A percentile compares a stretch with the other conserved stretches of the same genome.
phyloP scores from a whole-genome alignment of 1,140 invertebrate species.

The Chymomyza costata region DNA sequence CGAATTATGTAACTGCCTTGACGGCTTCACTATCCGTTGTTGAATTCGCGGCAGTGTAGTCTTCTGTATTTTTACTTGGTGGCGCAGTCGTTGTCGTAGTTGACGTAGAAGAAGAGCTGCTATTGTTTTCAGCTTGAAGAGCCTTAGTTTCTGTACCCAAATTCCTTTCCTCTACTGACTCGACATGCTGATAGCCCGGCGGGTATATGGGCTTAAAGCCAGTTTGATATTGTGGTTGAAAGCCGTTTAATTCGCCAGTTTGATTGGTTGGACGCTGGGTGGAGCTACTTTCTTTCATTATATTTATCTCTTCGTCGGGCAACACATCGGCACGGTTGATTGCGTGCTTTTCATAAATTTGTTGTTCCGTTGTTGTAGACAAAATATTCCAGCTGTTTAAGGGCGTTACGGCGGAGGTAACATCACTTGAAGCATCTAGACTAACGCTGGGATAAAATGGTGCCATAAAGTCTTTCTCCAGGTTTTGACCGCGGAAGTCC shows the following conservation, averaged over 20 bases:
- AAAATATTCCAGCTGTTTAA: conserved; percentile 81
- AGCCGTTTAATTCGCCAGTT: conserved; percentile 81
- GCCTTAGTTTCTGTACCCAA: no score
- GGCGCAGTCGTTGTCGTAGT: no score
- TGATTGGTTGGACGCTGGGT: conserved; percentile 45
- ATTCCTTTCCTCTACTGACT: conserved; percentile 30
- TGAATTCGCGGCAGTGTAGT: no score
- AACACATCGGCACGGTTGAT: conserved; percentile 63
- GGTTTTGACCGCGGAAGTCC: conserved; percentile 67
- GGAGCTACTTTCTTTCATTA: conserved; percentile 20
- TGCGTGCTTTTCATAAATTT: conserved; percentile 59
- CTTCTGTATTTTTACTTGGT: no score
- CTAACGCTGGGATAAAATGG: conserved; percentile 83
- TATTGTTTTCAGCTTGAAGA: no score
- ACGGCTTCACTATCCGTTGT: no score
- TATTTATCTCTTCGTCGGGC: conserved; percentile 34
- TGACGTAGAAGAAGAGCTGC: no score
- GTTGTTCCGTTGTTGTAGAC: conserved; percentile 52
- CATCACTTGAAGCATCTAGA: conserved; percentile 74
- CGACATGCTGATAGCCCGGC: conserved; percentile 48
- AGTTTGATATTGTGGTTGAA: conserved; percentile 82
- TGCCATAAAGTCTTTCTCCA: conserved; percentile 80
- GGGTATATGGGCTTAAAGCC: conserved; percentile 83
- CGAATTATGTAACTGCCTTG: no score
- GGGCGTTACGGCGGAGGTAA: conserved; percentile 20